A percentile compares a stretch with the other conserved stretches of the same genome.
These are phyloP conservation scores for Spisula solida DNA, from an alignment of 2,888 invertebrate genomes.

Conservation along the genomic window DNA sequence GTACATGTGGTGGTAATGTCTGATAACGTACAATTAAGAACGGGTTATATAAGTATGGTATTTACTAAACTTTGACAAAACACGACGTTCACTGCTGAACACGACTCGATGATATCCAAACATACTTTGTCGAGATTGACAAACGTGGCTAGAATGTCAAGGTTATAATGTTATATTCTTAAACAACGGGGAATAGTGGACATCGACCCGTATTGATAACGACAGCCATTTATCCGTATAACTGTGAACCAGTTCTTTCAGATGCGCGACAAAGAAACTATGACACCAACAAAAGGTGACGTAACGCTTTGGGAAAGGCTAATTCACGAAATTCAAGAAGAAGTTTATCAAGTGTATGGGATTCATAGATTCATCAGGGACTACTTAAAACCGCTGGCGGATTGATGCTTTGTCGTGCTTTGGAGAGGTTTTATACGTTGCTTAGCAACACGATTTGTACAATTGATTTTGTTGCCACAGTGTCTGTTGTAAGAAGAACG, in stretches of 20 bases:
- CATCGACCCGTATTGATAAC: not conserved
- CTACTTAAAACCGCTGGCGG: slow-evolving; percentile 27
- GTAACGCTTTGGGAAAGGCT: not conserved
- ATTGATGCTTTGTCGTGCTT: slow-evolving; percentile 4
- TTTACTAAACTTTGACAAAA: not conserved
- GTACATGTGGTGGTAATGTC: not conserved
- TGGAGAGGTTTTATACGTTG: not conserved
- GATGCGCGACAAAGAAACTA: not conserved
- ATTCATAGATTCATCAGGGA: slow-evolving; percentile 9
- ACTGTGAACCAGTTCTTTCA: not conserved
- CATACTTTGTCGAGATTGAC: not conserved
- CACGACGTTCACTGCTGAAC: not conserved
- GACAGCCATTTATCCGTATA: not conserved
- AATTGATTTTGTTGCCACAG: not conserved
- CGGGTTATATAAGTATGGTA: not conserved
- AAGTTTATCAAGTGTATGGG: not conserved
- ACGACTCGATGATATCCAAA: not conserved
- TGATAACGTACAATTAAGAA: not conserved
- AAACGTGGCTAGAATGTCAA: not conserved
- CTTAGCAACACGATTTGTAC: not conserved
- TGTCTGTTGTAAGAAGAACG: slow-evolving; percentile 1
- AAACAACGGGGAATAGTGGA: not conserved
- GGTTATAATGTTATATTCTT: not conserved
- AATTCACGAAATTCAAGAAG: not conserved
- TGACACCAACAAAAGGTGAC: not conserved